Base-by-base conservation (phyloP, 2,888 invertebrate species). In the Calameuta filiformis region DNA sequence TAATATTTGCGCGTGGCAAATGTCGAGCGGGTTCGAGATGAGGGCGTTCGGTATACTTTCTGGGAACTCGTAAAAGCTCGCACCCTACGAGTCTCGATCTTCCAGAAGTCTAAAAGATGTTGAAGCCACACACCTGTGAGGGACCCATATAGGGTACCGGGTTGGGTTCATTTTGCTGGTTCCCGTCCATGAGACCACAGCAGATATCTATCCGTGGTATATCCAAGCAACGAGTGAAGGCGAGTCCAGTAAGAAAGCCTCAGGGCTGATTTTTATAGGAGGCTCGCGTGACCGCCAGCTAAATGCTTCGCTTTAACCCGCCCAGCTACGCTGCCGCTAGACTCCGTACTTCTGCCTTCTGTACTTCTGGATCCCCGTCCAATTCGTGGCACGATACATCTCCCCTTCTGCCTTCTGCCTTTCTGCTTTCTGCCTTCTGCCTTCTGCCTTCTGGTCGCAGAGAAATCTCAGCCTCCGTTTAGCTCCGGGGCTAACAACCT, bases 251-350 rank as follows among this genome's bases (percentile, higher is more conserved):
- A 81, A 80, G 81, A 76, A 77, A 76, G 77, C 81, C 81, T 76
- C 79, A 77, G 84, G 83, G 79, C 37, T 81, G 85, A 86, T 89
- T 90, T 90, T 89, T 89, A 87, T 87, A 83, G 87, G 78, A 78
- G 84, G 87, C 85, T 89, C 85, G 89, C 90, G 90, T 89, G 90
- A 90, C 89, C 88, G 85, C 83, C 84, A 82, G 84, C 85, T 89
- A 89, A 89, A 89, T 86, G 89, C 85, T 89, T 84, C 85, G 85
- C 83, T 88, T 88, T 87, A 86, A 86, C 86, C 86, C 84, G 81
- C 81, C 81, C 82, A 79, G 79, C 75, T 78, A 35, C 68, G 33
- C 76, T 37, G 75, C 75, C 76, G 74, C 30, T 31, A 37, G 74
- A 37, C 23, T 78, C 56, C 69, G 35, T 75, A 71, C 75, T 69